phyloP scores from a whole-genome alignment of 2,113 vertebrate species.

The Nannospalax galili region DNA sequence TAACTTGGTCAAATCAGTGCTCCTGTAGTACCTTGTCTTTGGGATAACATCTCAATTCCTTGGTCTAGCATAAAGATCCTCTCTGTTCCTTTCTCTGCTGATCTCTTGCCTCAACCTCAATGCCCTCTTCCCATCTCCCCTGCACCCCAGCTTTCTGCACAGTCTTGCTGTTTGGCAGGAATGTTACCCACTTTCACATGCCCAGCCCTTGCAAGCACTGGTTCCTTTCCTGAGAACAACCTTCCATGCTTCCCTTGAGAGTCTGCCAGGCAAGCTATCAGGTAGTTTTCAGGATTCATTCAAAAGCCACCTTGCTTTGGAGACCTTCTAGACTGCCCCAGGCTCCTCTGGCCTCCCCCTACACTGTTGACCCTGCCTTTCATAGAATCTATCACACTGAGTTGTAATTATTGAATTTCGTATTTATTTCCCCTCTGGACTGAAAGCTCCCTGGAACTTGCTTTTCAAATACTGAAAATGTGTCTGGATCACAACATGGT shows the following conservation, averaged over 20 bases:
- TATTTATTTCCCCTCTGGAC: not conserved
- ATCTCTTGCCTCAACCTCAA: too few species aligned
- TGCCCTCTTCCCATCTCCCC: not conserved
- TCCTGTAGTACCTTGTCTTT: not conserved
- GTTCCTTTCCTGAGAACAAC: fast-evolving
- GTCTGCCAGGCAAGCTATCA: not conserved
- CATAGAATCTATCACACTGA: fast-evolving
- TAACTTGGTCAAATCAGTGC: not conserved
- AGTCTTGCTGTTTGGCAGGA: not conserved
- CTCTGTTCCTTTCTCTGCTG: not conserved
- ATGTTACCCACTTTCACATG: not conserved
- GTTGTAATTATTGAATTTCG: not conserved
- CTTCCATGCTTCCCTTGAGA: not conserved
- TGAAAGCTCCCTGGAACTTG: not conserved
- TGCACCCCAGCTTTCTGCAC: not conserved
- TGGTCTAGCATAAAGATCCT: not conserved
- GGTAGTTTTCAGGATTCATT: not conserved
- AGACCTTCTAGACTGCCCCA: not conserved
- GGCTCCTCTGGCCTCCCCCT: not conserved
- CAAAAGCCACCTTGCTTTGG: not conserved
- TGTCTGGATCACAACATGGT: too few species aligned
- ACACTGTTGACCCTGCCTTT: not conserved
- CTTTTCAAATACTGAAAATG: too few species aligned
- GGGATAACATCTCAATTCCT: not conserved
- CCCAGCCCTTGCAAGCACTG: fast-evolving